These are phyloP conservation scores for Drosophila cracens DNA, from an alignment of 2,888 invertebrate genomes.

Conservation along the genomic window DNA sequence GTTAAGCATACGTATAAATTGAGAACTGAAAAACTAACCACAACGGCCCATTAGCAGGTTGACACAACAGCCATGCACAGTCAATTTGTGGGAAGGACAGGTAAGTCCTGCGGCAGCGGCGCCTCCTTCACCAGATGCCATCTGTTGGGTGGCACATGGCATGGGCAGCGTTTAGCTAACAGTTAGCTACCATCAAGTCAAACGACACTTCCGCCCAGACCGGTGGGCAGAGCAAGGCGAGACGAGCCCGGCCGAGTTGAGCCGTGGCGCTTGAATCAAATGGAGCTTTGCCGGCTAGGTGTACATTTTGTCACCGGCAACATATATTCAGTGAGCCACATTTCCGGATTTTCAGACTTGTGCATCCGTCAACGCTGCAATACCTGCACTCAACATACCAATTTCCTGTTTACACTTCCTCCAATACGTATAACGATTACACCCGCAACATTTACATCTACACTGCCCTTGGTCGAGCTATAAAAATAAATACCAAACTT, in stretches of 20 bases:
- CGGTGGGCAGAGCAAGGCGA: conserved; percentile 13
- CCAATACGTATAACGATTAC: conserved; percentile 14
- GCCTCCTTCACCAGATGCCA: conserved; percentile 21
- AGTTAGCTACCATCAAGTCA: conserved; percentile 64
- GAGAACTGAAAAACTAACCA: conserved; percentile 55
- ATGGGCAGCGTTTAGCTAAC: conserved; percentile 33
- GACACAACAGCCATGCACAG: conserved; percentile 36
- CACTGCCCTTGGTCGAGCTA: conserved; percentile 26
- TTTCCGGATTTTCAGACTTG: conserved; percentile 69
- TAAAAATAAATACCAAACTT: conserved; percentile 41
- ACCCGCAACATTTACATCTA: conserved; percentile 16
- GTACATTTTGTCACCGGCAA: conserved; percentile 65
- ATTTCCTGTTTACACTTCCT: conserved; percentile 15
- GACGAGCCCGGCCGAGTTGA: neutral
- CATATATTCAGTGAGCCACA: conserved; percentile 68
- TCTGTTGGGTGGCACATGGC: conserved; percentile 14
- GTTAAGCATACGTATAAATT: conserved; percentile 35
- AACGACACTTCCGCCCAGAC: conserved; percentile 68
- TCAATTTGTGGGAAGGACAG: conserved; percentile 20
- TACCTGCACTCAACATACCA: conserved; percentile 22
- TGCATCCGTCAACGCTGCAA: conserved; percentile 55
- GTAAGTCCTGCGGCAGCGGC: conserved; percentile 10
- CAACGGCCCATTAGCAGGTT: conserved; percentile 63
- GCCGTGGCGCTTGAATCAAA: conserved; percentile 21
- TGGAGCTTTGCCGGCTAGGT: conserved; percentile 27